Percentiles rank a stretch among this genome's conserved stretches.
phyloP scores from a whole-genome alignment of 2,113 vertebrate genomes.

The Melospiza melodia region DNA sequence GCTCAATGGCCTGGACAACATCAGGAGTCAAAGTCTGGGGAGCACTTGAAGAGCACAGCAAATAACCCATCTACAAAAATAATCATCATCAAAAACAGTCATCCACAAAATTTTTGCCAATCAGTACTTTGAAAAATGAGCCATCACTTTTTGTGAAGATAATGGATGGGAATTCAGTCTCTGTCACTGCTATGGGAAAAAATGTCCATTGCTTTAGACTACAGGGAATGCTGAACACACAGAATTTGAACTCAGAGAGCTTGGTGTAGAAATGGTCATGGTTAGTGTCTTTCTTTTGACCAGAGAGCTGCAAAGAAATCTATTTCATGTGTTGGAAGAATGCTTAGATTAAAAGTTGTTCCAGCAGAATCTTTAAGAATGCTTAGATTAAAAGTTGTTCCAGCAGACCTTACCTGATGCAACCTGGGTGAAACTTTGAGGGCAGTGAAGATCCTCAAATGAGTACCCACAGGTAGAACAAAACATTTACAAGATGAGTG shows the following conservation, averaged over 20 bases:
- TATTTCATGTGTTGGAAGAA: background rate
- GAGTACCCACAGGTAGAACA: background rate
- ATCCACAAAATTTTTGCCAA: constrained; percentile 39
- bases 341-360: background rate
- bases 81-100: constrained; percentile 43
- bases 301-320: background rate
- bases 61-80: constrained; percentile 48
- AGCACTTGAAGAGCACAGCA: constrained; percentile 9
- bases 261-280: background rate
- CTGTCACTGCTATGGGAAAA: background rate
- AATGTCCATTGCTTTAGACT: background rate
- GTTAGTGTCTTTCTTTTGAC: background rate
- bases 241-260: background rate
- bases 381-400: background rate
- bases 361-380: background rate
- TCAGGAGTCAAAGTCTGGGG: constrained; percentile 33
- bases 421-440: background rate
- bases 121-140: constrained; percentile 30
- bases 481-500: background rate
- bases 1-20: constrained; percentile 38
- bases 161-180: constrained; percentile 13
- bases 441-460: background rate
- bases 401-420: background rate
- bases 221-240: background rate
- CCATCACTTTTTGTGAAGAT: constrained; percentile 8